Percentiles rank a stretch among this genome's conserved stretches.
These are phyloP conservation scores for Hypothenemus hampei DNA, from an alignment of 1,140 invertebrate genomes.

Conservation along the genomic window DNA sequence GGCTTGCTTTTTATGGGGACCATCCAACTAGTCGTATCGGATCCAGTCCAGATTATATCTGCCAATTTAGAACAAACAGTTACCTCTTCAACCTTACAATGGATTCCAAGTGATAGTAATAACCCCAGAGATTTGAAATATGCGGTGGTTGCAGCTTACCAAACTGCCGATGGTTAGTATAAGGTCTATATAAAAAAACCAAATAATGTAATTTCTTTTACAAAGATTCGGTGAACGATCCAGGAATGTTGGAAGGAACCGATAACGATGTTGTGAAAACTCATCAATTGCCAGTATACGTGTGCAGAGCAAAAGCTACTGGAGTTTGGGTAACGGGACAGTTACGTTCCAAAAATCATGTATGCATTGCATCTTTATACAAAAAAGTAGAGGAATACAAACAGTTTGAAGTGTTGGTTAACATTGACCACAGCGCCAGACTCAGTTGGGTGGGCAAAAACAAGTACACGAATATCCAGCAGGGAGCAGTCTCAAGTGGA, in stretches of 20 bases:
- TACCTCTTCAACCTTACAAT: conserved; percentile 47
- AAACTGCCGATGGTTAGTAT: conserved; percentile 34
- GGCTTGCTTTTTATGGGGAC: conserved; percentile 15
- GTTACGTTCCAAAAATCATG: conserved; percentile 49
- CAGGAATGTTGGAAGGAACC: conserved; percentile 5
- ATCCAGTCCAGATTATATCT: conserved; percentile 42
- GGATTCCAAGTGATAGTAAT: conserved; percentile 37
- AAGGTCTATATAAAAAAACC: background rate
- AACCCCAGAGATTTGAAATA: conserved; percentile 37
- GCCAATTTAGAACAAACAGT: conserved; percentile 44
- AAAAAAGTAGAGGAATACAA: conserved; percentile 55
- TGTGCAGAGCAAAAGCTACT: conserved; percentile 66
- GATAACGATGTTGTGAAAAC: conserved; percentile 14
- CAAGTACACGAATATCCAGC: conserved; percentile 56
- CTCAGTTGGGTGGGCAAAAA: conserved; percentile 67
- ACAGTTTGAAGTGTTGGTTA: conserved; percentile 69
- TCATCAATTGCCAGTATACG: conserved; percentile 52
- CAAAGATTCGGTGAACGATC: conserved; percentile 16
- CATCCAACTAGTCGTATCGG: conserved; percentile 14
- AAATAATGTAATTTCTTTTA: conserved; percentile 10
- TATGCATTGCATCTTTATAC: conserved; percentile 60
- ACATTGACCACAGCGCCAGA: conserved; percentile 68
- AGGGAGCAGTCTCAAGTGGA: conserved; percentile 61
- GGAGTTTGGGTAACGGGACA: conserved; percentile 67
- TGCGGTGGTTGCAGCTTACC: conserved; percentile 44